Base-by-base conservation (phyloP, 2,888 invertebrate species). In the Macaria notata region DNA sequence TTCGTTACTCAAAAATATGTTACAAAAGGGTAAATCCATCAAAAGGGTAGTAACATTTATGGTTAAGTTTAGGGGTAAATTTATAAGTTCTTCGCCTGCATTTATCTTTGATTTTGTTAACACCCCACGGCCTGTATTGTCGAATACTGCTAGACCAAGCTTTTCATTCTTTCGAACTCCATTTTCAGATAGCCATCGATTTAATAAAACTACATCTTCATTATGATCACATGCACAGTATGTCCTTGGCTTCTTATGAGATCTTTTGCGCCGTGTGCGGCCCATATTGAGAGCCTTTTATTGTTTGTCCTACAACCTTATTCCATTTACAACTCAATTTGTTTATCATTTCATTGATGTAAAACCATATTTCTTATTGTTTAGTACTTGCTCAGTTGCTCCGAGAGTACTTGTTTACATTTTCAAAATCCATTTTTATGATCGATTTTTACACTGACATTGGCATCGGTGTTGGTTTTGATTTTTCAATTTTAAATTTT, bases 101-200 rank as follows among this genome's bases (percentile, higher is more conserved):
- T 73, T 68, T 39, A 96, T 88, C 44, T 79, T 81, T 66, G 81
- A 88, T 70, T 92, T 93, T 0, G 95, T 93, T 70, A 93, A 91
- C 31, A 97, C 86, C 30, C 97, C 97, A 55, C 97, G 92, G 6
- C 96, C 97, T 4, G 96, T 96, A 7, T 85, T 75, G 31, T 87
- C 64, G 79, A 96, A 97, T 56, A 90, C 71, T 5, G 92, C 90
- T n/a, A 94, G 83, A 31, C 83, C 81, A 29, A 96, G 79, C 60
- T 92, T 89, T 9, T 91, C 89, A 46, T 92, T 87, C 64, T 94
- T 92, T 46, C 81, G 80, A 92, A 95, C 93, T 49, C 92, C 92
- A 62, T 92, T 82, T 52, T 81, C 73, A 30, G 83, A 75, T 61
- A 94, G 81, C 94, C 94, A 93, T 57, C 87, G 83, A 65, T 92